A percentile compares a stretch with the other conserved stretches of the same genome.
These are phyloP conservation scores for Cossypha dichroa DNA, from an alignment of 2,797 vertebrate genomes.

Conservation along the genomic window DNA sequence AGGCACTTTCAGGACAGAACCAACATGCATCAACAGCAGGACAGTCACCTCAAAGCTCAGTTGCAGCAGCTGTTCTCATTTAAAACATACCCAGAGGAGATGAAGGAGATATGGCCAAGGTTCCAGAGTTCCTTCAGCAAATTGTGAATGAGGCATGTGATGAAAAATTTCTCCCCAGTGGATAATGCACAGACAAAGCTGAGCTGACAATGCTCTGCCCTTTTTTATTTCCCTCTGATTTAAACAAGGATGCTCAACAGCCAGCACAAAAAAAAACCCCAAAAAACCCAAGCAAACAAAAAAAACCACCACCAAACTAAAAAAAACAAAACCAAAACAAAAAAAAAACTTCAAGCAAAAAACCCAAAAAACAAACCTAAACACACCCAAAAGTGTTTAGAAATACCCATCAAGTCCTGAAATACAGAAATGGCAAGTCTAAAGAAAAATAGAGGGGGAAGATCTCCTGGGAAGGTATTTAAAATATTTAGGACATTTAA, in stretches of 20 bases:
- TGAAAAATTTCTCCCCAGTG: not conserved
- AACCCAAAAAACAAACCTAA: not conserved
- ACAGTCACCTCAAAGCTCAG: not conserved
- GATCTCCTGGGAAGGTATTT: not conserved
- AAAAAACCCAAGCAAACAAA: not conserved
- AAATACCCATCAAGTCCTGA: not conserved
- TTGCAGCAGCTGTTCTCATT: conserved; percentile 21
- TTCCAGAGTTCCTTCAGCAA: conserved; percentile 7
- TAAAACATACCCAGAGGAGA: conserved; percentile 28
- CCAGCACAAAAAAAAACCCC: not conserved
- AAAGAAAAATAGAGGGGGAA: not conserved
- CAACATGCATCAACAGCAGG: not conserved
- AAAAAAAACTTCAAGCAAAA: no score
- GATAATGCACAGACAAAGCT: not conserved
- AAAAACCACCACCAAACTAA: not conserved
- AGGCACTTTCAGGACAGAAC: not conserved
- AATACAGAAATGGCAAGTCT: not conserved
- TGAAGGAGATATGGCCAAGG: not conserved
- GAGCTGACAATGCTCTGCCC: not conserved
- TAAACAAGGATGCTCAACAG: not conserved
- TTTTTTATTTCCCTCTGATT: not conserved
- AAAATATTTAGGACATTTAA: not conserved
- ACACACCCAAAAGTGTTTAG: not conserved
- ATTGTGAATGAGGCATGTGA: not conserved
- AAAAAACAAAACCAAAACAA: no score